Percentiles rank a stretch among this genome's conserved stretches.
These are phyloP conservation scores for Chinchilla lanigera DNA, from an alignment of 2,113 vertebrate genomes.

Conservation along the genomic window DNA sequence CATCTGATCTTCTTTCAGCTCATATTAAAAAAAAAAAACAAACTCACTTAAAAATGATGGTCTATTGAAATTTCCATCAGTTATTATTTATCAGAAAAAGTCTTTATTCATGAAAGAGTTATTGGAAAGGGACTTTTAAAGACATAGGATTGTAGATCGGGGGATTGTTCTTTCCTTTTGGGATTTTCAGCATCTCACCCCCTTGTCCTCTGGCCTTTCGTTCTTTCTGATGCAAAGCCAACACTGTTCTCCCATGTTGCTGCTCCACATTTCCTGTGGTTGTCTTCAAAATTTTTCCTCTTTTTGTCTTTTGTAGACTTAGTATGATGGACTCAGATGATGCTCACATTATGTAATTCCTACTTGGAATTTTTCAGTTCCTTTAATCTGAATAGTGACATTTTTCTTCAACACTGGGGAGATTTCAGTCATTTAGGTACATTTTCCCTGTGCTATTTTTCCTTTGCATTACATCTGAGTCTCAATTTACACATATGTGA, in stretches of 20 bases:
- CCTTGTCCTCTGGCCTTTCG: not conserved
- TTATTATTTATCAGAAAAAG: no score
- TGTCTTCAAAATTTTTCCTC: not conserved
- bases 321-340: not conserved
- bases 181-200: not conserved
- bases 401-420: not conserved
- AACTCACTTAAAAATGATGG: no score
- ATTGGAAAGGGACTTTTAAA: not conserved
- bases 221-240: not conserved
- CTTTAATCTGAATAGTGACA: not conserved
- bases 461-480: not conserved
- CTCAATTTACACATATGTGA: no score
- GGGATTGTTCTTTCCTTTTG: not conserved
- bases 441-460: not conserved
- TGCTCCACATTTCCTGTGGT: not conserved
- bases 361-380: not conserved
- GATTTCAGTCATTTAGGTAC: not conserved
- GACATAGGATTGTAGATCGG: not conserved
- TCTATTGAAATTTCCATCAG: no score
- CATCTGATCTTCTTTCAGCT: no score
- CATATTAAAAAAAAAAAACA: no score
- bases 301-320: not conserved
- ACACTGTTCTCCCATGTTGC: not conserved
- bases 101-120: no score
- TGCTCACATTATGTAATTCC: not conserved